These are phyloP conservation scores for Remorina albescens DNA, from an alignment of 2,797 vertebrate genomes.

Conservation along the genomic window DNA sequence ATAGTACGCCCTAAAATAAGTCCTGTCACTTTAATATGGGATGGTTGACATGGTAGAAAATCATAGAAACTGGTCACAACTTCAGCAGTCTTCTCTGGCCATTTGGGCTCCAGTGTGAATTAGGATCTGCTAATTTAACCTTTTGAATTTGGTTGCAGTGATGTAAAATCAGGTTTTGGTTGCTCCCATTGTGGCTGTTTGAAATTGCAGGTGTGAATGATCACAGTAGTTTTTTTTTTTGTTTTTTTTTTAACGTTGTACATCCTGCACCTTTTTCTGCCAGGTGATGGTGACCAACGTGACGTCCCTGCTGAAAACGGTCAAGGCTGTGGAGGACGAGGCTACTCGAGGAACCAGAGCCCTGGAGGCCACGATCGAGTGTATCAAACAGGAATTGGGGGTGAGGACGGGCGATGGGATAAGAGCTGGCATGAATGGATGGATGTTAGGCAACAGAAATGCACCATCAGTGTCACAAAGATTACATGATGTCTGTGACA, in stretches of 20 bases:
- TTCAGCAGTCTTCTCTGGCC: not conserved
- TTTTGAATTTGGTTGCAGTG: not conserved
- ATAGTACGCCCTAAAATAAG: constrained; percentile 11
- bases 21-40: too few relatives aligned
- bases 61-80: not conserved
- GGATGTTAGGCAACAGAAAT: not conserved
- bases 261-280: constrained; percentile 20
- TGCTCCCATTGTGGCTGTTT: not conserved
- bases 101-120: not conserved
- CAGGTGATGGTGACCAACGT: constrained; percentile 99
- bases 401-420: constrained; percentile 69
- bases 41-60: not conserved
- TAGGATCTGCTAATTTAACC: not conserved
- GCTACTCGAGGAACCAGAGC: constrained; percentile 96
- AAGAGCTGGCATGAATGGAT: not conserved
- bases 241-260: not conserved
- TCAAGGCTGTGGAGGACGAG: constrained; percentile 98
- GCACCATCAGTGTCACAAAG: not conserved
- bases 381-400: constrained; percentile 95
- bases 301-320: constrained; percentile 96
- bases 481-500: not conserved
- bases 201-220: not conserved
- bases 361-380: constrained; percentile 96
- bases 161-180: not conserved
- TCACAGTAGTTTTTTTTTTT: too few relatives aligned